phyloP scores from a whole-genome alignment of 2,797 vertebrate genomes.

The Sebastes reedi region DNA sequence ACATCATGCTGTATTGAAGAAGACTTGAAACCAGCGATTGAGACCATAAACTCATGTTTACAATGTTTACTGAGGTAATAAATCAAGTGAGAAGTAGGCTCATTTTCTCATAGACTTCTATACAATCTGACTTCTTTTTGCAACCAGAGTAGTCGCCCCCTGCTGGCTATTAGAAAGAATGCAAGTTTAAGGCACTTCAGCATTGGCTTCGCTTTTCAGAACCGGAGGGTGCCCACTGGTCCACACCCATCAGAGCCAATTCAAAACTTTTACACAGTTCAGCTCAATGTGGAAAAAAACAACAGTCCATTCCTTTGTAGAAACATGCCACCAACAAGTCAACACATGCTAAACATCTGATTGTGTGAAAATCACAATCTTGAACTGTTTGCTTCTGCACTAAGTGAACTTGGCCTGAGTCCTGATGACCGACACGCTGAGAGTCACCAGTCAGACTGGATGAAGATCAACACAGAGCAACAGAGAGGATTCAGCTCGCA shows the following conservation, averaged over 20 bases:
- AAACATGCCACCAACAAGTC: not conserved
- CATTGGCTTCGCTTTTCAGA: no score
- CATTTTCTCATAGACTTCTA: no score
- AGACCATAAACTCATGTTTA: no score
- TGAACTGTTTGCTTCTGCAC: not conserved
- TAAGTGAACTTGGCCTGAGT: not conserved
- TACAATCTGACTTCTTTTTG: no score
- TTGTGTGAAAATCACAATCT: not conserved
- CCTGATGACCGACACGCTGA: not conserved
- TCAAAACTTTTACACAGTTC: not conserved
- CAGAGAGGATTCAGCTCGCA: not conserved
- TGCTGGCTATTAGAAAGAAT: no score
- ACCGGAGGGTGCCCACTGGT: accelerated
- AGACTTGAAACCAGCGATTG: no score
- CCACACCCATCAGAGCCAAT: not conserved
- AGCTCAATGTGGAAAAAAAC: not conserved
- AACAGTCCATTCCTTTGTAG: not conserved
- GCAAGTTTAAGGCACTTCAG: no score
- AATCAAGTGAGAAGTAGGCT: no score
- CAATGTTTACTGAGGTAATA: no score
- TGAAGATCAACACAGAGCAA: not conserved
- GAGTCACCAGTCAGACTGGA: not conserved
- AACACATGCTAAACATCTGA: not conserved
- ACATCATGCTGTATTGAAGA: no score
- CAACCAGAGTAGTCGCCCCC: no score